Conservation (phyloP, 1,140 invertebrate species). For the Drosophila nigrodunni region DNA sequence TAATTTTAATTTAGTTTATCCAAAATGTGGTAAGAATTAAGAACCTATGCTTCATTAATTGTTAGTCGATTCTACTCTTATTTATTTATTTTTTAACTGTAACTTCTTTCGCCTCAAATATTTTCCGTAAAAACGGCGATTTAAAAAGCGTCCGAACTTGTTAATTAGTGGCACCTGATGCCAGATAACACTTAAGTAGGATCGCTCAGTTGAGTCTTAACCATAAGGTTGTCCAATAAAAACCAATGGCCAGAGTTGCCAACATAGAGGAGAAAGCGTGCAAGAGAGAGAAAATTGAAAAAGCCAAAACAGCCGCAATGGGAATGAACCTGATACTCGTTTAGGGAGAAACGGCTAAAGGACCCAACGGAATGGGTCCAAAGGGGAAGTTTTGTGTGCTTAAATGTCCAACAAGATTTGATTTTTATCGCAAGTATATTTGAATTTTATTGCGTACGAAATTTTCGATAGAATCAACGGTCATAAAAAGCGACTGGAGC, state of each 20-base stretch:
- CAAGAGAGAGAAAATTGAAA: slow-evolving; percentile 58
- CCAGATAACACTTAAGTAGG: background rate
- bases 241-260: slow-evolving; percentile 33
- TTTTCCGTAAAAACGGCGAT: too few relatives aligned
- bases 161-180: slow-evolving; percentile 23
- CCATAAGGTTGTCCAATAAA: slow-evolving; percentile 15
- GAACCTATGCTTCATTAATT: too few relatives aligned
- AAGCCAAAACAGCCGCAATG: slow-evolving; percentile 56
- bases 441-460: slow-evolving; percentile 84
- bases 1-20: too few relatives aligned
- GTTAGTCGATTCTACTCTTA: too few relatives aligned
- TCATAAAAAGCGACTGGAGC: slow-evolving; percentile 78
- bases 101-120: too few relatives aligned
- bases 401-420: slow-evolving; percentile 81
- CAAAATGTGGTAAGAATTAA: too few relatives aligned
- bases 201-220: background rate
- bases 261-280: background rate
- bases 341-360: slow-evolving; percentile 5
- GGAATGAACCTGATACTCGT: slow-evolving; percentile 36
- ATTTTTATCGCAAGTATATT: slow-evolving; percentile 84
- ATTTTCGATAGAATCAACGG: slow-evolving; percentile 76
- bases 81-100: too few relatives aligned
- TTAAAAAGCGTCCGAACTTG: background rate
- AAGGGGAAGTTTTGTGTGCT: slow-evolving; percentile 19
- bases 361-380: background rate